Base-by-base conservation (phyloP, 2,797 vertebrate genomes). In the Sandelia bainsii region DNA sequence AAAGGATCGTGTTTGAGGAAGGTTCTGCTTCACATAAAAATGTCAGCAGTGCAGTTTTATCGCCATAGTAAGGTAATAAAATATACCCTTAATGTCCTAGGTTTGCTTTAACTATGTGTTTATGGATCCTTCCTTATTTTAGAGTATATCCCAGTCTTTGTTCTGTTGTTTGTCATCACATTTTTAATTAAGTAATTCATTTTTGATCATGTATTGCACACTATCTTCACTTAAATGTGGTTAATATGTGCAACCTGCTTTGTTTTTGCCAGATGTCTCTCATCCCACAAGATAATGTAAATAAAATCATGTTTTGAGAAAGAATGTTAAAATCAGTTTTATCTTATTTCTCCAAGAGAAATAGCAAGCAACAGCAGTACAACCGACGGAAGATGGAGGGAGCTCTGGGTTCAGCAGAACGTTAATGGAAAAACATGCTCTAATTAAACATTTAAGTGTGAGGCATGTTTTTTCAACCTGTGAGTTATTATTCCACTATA, bases 11-110 rank as follows among this genome's bases (percentile, higher is more conserved):
- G 37, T 63, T 62, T 49, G 9, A 69, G 22, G 49, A 34, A 65
- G 16, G 17, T 51, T 62, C 66, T 49, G 8, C 61, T 61, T 53
- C 46, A 39, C 39, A 61, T 78, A 72, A 87, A 87, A 64, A 54
- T 71, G 59, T 68, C 80, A 72, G 32, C 3, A 6, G 10, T 22
- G 42, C 37, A 68, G 51, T 65, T 81, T 75, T 77, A 87, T 77
- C 22, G 58, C 48, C 17, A 51, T n/a, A 39, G 44, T 61, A 75
- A 51, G 27, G 49, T 51, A 57, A 80, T 64, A 78, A 84, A 85
- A 64, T 1, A 9, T 62, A 27, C 32, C 69, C 27, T 60, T 79
- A 60, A 72, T 60, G 39, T 29, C 19, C 13, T 37, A 49, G 27
- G 61, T 76, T 71, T 74, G 29, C 8, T 5, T 70, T 79, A 70